Evolutionary conservation across 2,888 invertebrate species (phyloP), one percentile per base, ranked within the genome.

Genomic region (Caenorhabditis sp.): DNA sequence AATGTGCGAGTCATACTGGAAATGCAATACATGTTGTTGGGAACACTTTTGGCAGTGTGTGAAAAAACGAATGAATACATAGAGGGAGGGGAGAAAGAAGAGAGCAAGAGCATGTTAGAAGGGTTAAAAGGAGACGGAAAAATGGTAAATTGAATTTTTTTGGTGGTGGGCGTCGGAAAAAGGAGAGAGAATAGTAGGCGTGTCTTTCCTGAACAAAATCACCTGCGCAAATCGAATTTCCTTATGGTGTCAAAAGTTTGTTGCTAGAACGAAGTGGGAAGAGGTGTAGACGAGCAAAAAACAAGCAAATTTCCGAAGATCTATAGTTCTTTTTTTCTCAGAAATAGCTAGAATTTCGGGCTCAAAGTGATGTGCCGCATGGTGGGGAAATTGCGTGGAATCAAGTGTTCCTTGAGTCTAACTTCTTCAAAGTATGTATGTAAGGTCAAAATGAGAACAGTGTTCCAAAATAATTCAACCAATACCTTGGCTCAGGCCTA

Each of bases 201-300:
- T 56, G 56, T 56, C 56, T 22, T 8, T n/a, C n/a, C n/a, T n/a
- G 45, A 37, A 55, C 56, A 66, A 50, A 66, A 66, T 66, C 56
- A 66, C 66, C 66, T 66, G 58, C 59, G 59, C 53, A 70, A 59
- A 70, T 27, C 70, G 53, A 70, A 70, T 70, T 70, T 70, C 45
- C 70, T 59, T 35, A 41, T 20, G 45, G 41, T n/a, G n/a, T 68
- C 59, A 52, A 52, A 56, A 45, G 50, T 15, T n/a, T 8, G 17
- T 7, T 35, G 30, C 13, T 8, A 30, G 24, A 46, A 27, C 15
- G 37, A 24, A 22, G 4, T 5, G n/a, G 6, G 27, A 13, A 8
- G 6, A 6, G 45, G n/a, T n/a, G 32, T 30, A 9, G 13, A 22
- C 4, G 6, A 26, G 39, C 26, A 27, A 50, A 56, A 56, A 66